Conservation (phyloP, 1,140 invertebrate species). For the Lordiphosa clarofinis region DNA sequence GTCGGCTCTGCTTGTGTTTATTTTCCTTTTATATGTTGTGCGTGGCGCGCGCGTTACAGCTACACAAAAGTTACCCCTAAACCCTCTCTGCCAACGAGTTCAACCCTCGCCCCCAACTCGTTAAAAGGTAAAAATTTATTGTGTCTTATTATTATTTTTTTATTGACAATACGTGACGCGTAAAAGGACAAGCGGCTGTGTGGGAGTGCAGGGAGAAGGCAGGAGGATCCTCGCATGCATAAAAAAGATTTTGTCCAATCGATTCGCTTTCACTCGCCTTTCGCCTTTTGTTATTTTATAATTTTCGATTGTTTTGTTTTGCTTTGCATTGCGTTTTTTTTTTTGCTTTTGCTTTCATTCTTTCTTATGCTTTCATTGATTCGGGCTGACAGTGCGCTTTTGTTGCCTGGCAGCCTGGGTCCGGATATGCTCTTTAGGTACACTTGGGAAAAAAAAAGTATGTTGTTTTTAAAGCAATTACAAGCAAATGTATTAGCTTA, state of each 20-base stretch:
- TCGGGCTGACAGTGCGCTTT: conserved; percentile 62
- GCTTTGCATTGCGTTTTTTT: conserved; percentile 24
- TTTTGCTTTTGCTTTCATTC: background rate
- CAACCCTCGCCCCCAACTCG: conserved; percentile 31
- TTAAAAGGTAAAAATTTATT: conserved; percentile 79
- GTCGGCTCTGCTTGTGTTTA: conserved; percentile 46
- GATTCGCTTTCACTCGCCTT: conserved; percentile 34
- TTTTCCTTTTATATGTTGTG: conserved; percentile 71
- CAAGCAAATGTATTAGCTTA: too few species aligned
- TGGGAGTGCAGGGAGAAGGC: too few species aligned
- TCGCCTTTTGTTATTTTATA: conserved; percentile 73
- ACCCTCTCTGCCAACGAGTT: background rate
- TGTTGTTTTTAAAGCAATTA: too few species aligned
- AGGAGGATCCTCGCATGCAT: conserved; percentile 55
- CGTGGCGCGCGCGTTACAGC: conserved; percentile 48
- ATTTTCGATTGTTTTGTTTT: conserved; percentile 76
- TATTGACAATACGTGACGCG: conserved; percentile 79
- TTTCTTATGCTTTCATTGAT: conserved; percentile 17
- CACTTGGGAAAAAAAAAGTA: too few species aligned
- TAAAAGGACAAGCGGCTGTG: conserved; percentile 52
- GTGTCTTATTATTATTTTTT: conserved; percentile 79
- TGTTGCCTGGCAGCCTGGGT: conserved; percentile 18
- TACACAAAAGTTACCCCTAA: conserved; percentile 39
- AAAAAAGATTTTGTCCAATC: conserved; percentile 64
- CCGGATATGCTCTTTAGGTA: too few species aligned